Conservation (phyloP, 2,797 vertebrate species). For the Channallabes apus region DNA sequence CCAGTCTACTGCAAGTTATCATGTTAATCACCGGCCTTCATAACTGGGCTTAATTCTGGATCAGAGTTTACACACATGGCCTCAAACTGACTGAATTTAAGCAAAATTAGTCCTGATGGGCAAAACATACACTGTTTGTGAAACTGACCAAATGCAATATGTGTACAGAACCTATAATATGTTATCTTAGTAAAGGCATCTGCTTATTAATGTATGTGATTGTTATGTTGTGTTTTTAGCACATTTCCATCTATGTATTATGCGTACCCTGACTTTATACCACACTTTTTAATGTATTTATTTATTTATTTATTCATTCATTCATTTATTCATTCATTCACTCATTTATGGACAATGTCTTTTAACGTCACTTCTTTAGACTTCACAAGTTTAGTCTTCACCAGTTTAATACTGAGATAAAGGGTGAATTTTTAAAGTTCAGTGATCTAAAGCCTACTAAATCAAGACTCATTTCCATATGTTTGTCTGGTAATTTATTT, state of each 20-base stretch:
- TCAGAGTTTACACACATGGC: neutral
- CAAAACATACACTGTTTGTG: neutral
- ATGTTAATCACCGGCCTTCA: neutral
- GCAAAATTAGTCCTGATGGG: neutral
- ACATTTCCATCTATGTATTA: neutral
- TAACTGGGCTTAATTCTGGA: neutral
- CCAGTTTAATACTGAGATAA: neutral
- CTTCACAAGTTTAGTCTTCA: neutral
- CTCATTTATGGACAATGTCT: neutral
- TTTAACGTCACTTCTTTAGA: neutral
- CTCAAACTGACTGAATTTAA: neutral
- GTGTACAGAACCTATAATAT: neutral
- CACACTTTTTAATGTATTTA: no score
- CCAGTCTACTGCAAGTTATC: neutral
- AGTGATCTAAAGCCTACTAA: neutral
- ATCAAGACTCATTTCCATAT: conserved; percentile 18
- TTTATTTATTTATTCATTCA: no score
- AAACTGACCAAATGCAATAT: neutral
- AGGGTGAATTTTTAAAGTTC: neutral
- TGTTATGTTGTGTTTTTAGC: neutral
- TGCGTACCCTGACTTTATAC: no score
- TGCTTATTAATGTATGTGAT: neutral
- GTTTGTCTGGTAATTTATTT: neutral
- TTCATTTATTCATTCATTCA: no score
- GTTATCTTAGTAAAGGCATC: neutral